phyloP scores from a whole-genome alignment of 37 sponge, comb jelly and placozoan species.

The Crambe crambe region DNA sequence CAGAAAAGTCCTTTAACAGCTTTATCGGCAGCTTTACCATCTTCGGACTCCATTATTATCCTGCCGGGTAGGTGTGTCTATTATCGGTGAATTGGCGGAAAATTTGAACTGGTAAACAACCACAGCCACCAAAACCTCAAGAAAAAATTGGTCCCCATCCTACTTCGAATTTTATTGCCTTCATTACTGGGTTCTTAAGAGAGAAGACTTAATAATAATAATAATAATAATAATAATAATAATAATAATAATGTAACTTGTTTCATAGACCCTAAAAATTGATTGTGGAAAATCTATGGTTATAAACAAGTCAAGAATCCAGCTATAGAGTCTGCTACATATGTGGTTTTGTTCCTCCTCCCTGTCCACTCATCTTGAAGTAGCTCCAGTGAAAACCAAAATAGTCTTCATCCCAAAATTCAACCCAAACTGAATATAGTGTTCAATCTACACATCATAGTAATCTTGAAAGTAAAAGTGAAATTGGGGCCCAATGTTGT shows the following conservation, averaged over 20 bases:
- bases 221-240: slow-evolving; percentile 3
- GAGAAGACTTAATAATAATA: slow-evolving; percentile 19
- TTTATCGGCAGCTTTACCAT: not conserved
- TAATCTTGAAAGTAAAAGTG: too few relatives aligned
- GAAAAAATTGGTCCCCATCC: slow-evolving; percentile 27
- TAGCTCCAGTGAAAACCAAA: slow-evolving; percentile 26
- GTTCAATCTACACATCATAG: slow-evolving; percentile 14
- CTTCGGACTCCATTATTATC: too few relatives aligned
- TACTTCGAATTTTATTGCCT: slow-evolving; percentile 35
- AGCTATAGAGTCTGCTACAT: slow-evolving; percentile 8
- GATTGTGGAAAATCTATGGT: too few relatives aligned
- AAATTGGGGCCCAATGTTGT: too few relatives aligned
- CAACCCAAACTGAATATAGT: slow-evolving; percentile 40
- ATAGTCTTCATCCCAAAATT: slow-evolving; percentile 30
- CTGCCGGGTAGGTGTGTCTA: too few relatives aligned
- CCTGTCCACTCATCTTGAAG: not conserved
- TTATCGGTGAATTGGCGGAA: too few relatives aligned
- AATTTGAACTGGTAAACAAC: too few relatives aligned
- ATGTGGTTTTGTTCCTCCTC: not conserved
- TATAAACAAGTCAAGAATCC: not conserved
- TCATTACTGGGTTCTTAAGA: not conserved
- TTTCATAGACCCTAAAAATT: too few relatives aligned
- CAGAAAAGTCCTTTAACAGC: not conserved
- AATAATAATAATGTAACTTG: too few relatives aligned
- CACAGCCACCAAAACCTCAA: too few relatives aligned